Evolutionary conservation across 2,797 vertebrate species (phyloP).

Genomic region (Oreortyx pictus): DNA sequence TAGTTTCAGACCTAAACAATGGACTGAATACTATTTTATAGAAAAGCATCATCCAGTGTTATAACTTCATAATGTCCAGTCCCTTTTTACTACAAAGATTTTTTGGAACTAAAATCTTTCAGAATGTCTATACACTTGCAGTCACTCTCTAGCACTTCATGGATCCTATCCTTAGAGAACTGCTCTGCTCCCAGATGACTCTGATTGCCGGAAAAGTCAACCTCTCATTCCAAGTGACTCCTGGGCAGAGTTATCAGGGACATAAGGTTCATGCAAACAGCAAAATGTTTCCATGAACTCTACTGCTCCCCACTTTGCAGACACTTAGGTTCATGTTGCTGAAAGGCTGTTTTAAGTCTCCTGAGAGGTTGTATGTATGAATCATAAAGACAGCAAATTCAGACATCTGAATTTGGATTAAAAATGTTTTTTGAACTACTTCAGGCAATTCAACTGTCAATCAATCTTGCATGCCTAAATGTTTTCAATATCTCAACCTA

Average conservation of each 20-base stretch:
- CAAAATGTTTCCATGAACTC: background rate
- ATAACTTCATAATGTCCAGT: background rate
- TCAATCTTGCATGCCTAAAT: slow-evolving; percentile 3
- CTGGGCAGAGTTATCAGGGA: background rate
- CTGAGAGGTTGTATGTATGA: background rate
- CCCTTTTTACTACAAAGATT: background rate
- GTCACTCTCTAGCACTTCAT: background rate
- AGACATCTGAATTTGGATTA: background rate
- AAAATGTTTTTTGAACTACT: slow-evolving; percentile 38
- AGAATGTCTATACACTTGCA: background rate
- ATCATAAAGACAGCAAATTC: background rate
- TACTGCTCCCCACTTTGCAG: background rate
- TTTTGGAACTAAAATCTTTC: background rate
- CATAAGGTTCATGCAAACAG: background rate
- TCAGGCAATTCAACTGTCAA: background rate
- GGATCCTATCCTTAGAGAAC: background rate
- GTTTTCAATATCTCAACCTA: background rate
- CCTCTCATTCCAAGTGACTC: background rate
- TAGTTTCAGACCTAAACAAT: background rate
- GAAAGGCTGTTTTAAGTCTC: background rate
- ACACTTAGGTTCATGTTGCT: background rate
- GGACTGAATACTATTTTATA: background rate
- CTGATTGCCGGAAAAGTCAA: background rate
- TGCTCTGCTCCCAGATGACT: background rate
- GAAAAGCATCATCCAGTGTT: background rate